Percentiles rank a stretch among this genome's conserved stretches.
Conservation (phyloP, 2,113 vertebrate species). For the Propithecus coquereli region DNA sequence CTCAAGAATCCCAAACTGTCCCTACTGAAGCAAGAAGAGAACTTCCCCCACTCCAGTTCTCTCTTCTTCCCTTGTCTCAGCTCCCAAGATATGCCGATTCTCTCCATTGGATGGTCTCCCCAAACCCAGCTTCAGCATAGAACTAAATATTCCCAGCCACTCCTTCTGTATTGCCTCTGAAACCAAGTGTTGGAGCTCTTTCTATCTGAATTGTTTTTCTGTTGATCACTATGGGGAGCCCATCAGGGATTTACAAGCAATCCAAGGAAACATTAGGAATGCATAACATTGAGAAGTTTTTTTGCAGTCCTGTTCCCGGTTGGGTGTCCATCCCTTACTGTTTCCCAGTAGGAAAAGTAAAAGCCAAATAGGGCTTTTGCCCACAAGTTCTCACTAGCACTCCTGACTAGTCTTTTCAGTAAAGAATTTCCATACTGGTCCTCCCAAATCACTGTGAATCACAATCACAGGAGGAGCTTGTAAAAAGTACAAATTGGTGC, state of each 20-base stretch:
- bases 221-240: neutral
- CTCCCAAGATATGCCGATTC: fast-evolving
- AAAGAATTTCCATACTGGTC: neutral
- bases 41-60: neutral
- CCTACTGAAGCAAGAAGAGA: neutral
- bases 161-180: neutral
- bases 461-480: neutral
- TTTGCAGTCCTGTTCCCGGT: neutral
- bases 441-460: neutral
- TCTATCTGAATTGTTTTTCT: neutral
- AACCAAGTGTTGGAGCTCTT: neutral
- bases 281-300: neutral
- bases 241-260: neutral
- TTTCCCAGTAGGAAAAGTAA: neutral
- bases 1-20: neutral
- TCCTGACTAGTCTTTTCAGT: neutral
- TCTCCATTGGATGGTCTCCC: neutral
- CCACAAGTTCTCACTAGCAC: neutral
- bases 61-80: neutral
- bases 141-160: neutral
- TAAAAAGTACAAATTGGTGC: neutral
- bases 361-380: neutral
- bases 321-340: neutral
- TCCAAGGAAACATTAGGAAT: neutral
- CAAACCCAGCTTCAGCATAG: neutral